phyloP scores from a whole-genome alignment of 2,113 vertebrate genomes.

The Lepisosteus oculatus region DNA sequence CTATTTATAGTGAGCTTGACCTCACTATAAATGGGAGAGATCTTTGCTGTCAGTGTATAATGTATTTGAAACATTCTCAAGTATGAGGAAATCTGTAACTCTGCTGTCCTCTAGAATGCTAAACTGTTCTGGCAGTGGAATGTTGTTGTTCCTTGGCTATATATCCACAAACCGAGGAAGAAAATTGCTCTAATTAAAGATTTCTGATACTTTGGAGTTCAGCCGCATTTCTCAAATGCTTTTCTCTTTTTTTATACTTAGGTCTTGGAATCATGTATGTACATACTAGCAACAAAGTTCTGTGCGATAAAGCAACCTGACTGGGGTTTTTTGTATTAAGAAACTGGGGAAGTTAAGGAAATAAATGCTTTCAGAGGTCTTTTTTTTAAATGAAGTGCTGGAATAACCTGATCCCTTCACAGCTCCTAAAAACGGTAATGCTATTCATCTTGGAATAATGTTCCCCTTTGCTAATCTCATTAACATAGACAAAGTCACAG shows the following conservation, averaged over 20 bases:
- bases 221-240: slow-evolving; percentile 40
- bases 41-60: slow-evolving; percentile 23
- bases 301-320: slow-evolving; percentile 39
- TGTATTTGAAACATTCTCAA: slow-evolving; percentile 9
- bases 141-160: not conserved
- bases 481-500: slow-evolving; percentile 1
- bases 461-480: slow-evolving; percentile 6
- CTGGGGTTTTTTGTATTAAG: too few species aligned
- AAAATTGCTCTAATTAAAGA: not conserved
- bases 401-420: slow-evolving; percentile 9
- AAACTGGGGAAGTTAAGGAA: too few species aligned
- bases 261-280: slow-evolving; percentile 48
- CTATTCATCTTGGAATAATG: not conserved
- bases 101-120: not conserved
- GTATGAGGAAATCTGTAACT: not conserved
- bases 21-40: slow-evolving; percentile 31
- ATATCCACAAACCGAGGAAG: not conserved
- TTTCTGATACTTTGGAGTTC: not conserved
- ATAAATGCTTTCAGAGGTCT: too few species aligned
- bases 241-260: slow-evolving; percentile 50
- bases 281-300: slow-evolving; percentile 34
- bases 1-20: not conserved
- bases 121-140: not conserved
- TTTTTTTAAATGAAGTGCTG: too few species aligned
- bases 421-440: slow-evolving; percentile 9